These are phyloP conservation scores for Montipora capricornis DNA, from an alignment of 64 coral and sea anemone genomes.

Conservation along the genomic window DNA sequence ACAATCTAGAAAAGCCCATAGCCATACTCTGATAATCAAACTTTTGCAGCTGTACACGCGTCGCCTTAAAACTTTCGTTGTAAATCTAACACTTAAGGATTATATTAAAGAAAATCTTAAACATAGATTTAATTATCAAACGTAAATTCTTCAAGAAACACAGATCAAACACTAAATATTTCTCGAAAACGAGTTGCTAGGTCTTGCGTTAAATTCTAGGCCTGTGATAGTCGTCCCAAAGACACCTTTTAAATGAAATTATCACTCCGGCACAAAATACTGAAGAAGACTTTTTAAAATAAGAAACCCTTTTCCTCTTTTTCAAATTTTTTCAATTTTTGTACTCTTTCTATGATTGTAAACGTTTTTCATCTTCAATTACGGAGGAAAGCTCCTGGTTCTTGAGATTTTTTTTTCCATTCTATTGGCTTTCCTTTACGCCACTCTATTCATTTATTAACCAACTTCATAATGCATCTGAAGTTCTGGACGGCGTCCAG, in stretches of 20 bases:
- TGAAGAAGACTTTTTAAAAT: too few relatives aligned
- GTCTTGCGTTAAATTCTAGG: too few relatives aligned
- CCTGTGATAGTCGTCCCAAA: too few relatives aligned
- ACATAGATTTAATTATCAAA: neutral
- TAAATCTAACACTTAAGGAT: neutral
- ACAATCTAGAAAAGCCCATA: neutral
- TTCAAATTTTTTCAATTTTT: neutral
- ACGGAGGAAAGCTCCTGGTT: neutral
- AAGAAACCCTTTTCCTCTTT: too few relatives aligned
- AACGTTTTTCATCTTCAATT: neutral
- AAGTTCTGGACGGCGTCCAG: constrained; percentile 31
- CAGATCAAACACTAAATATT: neutral
- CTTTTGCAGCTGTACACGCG: neutral
- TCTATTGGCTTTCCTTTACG: neutral
- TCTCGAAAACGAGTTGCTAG: neutral
- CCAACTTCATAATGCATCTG: neutral
- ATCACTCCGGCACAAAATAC: neutral
- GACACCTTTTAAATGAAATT: too few relatives aligned
- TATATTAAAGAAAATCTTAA: neutral
- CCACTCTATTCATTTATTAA: neutral
- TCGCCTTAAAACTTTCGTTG: neutral
- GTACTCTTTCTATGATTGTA: neutral
- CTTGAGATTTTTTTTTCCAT: neutral
- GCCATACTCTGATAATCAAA: neutral
- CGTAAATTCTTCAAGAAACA: neutral